Evolutionary conservation across 2,797 vertebrate species (phyloP), one percentile per base, ranked within the genome.

Genomic region (Poecilia gillii): DNA sequence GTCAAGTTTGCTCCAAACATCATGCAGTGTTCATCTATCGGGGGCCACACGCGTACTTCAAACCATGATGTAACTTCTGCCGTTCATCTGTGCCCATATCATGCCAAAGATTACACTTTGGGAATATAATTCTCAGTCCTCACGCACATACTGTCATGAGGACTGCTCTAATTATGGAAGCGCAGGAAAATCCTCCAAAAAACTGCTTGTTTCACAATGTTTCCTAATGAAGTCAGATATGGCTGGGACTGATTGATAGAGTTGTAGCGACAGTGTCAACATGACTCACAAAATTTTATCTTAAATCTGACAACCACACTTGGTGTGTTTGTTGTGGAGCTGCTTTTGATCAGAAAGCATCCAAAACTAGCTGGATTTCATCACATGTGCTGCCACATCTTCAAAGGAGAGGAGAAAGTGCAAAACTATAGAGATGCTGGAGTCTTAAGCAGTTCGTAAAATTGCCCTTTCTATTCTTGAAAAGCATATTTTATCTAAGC

Each of bases 131-230:
- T 94, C 84, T 84, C 87, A 81, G 82, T 85, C 85, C 91, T 91
- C 94, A 93, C 92, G 90, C 92, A 91, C 90, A 89, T 64, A 76
- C 87, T 87, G 90, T 92, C 88, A 89, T 92, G 90, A 90, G 83
- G 66, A 89, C 77, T 51, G 86, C 84, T 90, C 72, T 91, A 91
- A 93, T 93, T 90, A 88, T 77, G 31, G 75, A 51, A 84, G 81
- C 41, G 80, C 78, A 72, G 76, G 78, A 85, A 83, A 84, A 85
- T 85, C 70, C 77, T 78, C 79, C 79, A 71, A 88, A 86, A 87
- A 75, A 66, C 79, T 45, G 79, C 68, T 33, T 14, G 76, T 51
- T 83, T 79, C 82, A 57, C 73, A 72, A 77, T 57, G 73, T 79
- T 57, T 84, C 75, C 79, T 76, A 9, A 73, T 88, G 78, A 87